Base-by-base conservation (phyloP, 2,888 invertebrate genomes). In the Cacoxenus indagator region DNA sequence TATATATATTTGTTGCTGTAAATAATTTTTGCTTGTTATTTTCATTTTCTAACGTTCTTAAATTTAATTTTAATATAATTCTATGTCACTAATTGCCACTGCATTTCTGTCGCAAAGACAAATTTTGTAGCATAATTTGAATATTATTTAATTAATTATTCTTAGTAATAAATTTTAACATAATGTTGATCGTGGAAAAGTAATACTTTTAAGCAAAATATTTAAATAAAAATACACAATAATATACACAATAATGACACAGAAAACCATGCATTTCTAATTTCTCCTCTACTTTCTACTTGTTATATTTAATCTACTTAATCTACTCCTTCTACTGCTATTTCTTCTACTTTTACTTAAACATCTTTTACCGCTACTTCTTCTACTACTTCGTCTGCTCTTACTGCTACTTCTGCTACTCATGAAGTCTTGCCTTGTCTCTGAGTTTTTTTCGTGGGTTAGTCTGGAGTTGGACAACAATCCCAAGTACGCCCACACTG, bases 191-290 rank as follows among this genome's bases (percentile, higher is more conserved):
- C 65, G 75, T 67, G 73, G 70, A 67, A 70, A 73, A 74, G 69
- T 72, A 67, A 74, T 73, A 77, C 77, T 77, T 72, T 74, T 78
- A 73, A 77, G 71, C 75, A 77, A 72, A 77, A 75, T 70, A 73
- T 57, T 57, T n/a, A 37, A 45, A 62, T 78, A 75, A 84, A 55
- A 81, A 77, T 78, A 81, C 76, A 80, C 80, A 80, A 83, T 78
- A 80, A 81, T 80, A 80, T 80, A 80, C 80, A 80, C 80, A 81
- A 82, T 81, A 80, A 62, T 51, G 77, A 83, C 74, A 70, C 81
- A 75, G 74, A 67, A 59, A 75, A 78, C 71, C 54, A 73, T 75
- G 81, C 76, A 77, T 79, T 83, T 83, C 74, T 80, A 59, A 82
- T 83, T 80, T 78, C 43, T 14, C 2, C 45, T 43, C 29, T 43